Conservation (phyloP, 2,888 invertebrate species). For the Andrena dorsata region DNA sequence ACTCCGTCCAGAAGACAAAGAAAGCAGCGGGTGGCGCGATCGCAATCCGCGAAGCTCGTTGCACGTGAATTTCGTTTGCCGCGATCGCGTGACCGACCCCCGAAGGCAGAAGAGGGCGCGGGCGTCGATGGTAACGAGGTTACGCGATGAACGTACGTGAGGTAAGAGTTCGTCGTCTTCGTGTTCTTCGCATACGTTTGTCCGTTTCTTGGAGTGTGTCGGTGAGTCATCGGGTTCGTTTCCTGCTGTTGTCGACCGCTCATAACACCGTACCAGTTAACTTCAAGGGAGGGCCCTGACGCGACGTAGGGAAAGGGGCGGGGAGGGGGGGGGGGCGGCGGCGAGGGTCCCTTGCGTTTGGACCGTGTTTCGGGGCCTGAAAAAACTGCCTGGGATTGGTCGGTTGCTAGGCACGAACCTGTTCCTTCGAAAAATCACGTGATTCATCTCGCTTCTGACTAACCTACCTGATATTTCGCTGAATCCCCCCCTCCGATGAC, state of each 20-base stretch:
- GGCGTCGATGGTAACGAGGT: slow-evolving; percentile 64
- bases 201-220: slow-evolving; percentile 67
- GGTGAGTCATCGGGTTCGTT: slow-evolving; percentile 74
- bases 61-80: slow-evolving; percentile 32
- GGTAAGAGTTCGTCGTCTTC: slow-evolving; percentile 67
- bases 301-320: slow-evolving; percentile 7
- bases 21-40: background rate
- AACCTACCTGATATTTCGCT: slow-evolving; percentile 70
- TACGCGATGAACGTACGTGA: slow-evolving; percentile 69
- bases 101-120: background rate
- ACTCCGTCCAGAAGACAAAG: slow-evolving; percentile 11
- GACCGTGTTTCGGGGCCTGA: slow-evolving; percentile 43
- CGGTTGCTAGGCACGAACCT: slow-evolving; percentile 75
- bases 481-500: slow-evolving; percentile 61
- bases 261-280: slow-evolving; percentile 56
- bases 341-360: slow-evolving; percentile 34
- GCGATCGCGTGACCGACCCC: slow-evolving; percentile 54
- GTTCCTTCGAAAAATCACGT: slow-evolving; percentile 77
- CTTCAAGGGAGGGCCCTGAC: slow-evolving; percentile 26
- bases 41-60: slow-evolving; percentile 37
- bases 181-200: slow-evolving; percentile 56
- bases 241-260: slow-evolving; percentile 52
- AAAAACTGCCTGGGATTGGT: slow-evolving; percentile 60
- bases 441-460: slow-evolving; percentile 77
- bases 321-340: slow-evolving; percentile 11